These are phyloP conservation scores for Acanthiza pusilla DNA, from an alignment of 2,797 vertebrate species.

Conservation along the genomic window DNA sequence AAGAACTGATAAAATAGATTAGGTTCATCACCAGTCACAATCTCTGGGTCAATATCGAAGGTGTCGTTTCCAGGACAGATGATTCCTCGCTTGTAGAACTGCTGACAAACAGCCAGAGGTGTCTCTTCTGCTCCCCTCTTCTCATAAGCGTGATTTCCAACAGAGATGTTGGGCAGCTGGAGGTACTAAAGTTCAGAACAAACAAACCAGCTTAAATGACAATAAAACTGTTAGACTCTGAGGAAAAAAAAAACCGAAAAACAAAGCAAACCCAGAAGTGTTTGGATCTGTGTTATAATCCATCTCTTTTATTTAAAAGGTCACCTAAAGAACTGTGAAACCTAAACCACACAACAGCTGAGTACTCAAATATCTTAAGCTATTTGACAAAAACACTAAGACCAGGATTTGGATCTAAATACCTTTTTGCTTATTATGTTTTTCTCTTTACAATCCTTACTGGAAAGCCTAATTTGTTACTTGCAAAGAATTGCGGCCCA, in stretches of 20 bases:
- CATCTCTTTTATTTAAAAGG: background rate
- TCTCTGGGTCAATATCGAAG: constrained; percentile 87
- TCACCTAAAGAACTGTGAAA: background rate
- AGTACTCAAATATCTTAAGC: background rate
- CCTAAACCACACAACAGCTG: background rate
- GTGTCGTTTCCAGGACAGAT: constrained; percentile 86
- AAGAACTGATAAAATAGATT: background rate
- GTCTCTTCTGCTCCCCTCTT: constrained; percentile 66
- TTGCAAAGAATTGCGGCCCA: background rate
- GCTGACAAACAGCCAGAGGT: constrained; percentile 84
- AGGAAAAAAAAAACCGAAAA: background rate
- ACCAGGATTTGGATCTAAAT: background rate
- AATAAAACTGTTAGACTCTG: background rate
- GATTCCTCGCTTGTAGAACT: constrained; percentile 83
- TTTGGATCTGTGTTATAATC: background rate
- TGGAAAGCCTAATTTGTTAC: background rate
- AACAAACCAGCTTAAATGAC: background rate
- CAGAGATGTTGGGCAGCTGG: constrained; percentile 80
- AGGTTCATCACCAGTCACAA: constrained; percentile 82
- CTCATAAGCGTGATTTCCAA: constrained; percentile 89
- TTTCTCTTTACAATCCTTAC: background rate
- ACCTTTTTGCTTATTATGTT: background rate
- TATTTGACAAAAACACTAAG: background rate
- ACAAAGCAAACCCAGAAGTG: background rate
- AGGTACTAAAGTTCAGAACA: constrained; percentile 77